phyloP scores from a whole-genome alignment of 2,113 vertebrate genomes.

The Gobio gobio region DNA sequence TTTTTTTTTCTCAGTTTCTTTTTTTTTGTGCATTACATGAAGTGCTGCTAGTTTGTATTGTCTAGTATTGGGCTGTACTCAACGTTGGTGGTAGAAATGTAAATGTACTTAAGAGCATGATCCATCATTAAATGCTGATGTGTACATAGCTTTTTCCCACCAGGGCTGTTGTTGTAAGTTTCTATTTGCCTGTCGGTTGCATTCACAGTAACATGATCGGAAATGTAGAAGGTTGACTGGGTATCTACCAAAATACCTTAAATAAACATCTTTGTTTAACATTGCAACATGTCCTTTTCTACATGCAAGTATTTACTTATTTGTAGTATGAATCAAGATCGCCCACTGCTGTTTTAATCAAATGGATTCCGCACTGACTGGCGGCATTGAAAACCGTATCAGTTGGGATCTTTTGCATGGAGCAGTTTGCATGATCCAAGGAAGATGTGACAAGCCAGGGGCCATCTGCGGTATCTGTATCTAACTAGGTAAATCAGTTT shows the following conservation, averaged over 20 bases:
- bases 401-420: constrained; percentile 16
- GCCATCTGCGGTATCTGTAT: not conserved
- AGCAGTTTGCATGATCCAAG: constrained; percentile 25
- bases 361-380: not conserved
- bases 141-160: not conserved
- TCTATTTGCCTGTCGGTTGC: constrained; percentile 3
- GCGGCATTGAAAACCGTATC: not conserved
- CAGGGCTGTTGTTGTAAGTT: not conserved
- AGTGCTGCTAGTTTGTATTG: not conserved
- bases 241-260: no score
- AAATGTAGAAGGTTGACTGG: not conserved
- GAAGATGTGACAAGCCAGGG: not conserved
- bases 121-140: not conserved
- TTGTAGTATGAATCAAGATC: not conserved
- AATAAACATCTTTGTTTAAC: not conserved
- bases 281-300: not conserved
- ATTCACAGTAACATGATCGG: not conserved
- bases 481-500: not conserved
- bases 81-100: not conserved
- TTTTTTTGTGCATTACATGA: not conserved
- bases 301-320: not conserved
- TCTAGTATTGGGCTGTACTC: not conserved
- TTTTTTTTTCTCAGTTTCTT: not conserved
- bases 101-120: not conserved
- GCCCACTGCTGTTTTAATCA: not conserved